A percentile compares a stretch with the other conserved stretches of the same genome.
phyloP scores from a whole-genome alignment of 2,888 invertebrate species.

The Glaucopsyche alexis region DNA sequence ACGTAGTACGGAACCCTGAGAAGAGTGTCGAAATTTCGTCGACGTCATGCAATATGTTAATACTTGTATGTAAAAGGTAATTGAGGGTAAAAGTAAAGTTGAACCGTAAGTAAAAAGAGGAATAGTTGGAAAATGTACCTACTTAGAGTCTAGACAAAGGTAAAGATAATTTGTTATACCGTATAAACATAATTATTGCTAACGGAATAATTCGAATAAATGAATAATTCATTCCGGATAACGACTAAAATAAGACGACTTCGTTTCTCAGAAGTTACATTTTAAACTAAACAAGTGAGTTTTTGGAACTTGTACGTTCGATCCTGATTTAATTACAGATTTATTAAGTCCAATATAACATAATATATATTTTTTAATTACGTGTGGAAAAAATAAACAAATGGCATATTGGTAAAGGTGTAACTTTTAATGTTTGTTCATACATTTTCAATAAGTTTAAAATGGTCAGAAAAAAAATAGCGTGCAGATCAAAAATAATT shows the following conservation, averaged over 20 bases:
- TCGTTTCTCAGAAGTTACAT: constrained; percentile 62
- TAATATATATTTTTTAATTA: not conserved
- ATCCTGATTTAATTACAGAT: not conserved
- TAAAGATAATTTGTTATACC: not conserved
- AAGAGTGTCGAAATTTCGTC: too few species aligned
- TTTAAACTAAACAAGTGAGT: constrained; percentile 45
- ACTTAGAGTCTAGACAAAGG: not conserved
- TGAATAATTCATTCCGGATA: constrained; percentile 71
- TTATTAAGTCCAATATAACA: not conserved
- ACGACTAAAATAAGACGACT: constrained; percentile 69
- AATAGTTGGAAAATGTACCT: not conserved
- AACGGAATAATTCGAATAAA: constrained; percentile 58
- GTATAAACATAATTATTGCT: constrained; percentile 39
- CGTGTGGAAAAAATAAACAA: too few species aligned
- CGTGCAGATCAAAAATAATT: too few species aligned
- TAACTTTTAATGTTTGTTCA: too few species aligned
- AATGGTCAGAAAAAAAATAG: too few species aligned
- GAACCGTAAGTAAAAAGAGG: too few species aligned
- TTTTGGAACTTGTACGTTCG: constrained; percentile 34
- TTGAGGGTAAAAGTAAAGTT: too few species aligned
- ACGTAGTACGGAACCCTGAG: too few species aligned
- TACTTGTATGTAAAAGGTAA: too few species aligned
- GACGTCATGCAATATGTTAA: too few species aligned
- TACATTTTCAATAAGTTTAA: too few species aligned
- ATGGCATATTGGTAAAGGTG: too few species aligned